Percentiles rank a stretch among this genome's conserved stretches.
These are phyloP conservation scores for Drosophila grimshawi DNA, from an alignment of 1,140 invertebrate species.

Conservation along the genomic window DNA sequence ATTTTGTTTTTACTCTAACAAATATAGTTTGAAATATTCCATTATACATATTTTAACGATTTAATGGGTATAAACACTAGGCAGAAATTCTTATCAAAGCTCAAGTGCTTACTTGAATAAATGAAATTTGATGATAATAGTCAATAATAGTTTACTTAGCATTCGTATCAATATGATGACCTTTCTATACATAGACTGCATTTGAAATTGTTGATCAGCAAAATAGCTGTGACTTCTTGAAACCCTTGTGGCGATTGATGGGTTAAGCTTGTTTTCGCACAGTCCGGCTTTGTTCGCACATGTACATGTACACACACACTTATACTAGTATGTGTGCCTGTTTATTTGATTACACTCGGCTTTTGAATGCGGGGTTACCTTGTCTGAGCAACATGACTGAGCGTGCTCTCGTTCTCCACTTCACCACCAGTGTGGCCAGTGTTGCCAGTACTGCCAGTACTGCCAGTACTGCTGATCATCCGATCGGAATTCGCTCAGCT, in stretches of 20 bases:
- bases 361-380: background rate
- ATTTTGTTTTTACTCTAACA: background rate
- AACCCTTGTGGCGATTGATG: conserved; percentile 1
- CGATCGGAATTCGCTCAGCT: conserved; percentile 15
- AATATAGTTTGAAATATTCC: background rate
- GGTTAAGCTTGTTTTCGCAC: conserved; percentile 45
- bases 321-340: background rate
- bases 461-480: background rate
- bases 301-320: conserved; percentile 5
- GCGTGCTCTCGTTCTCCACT: background rate
- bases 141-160: background rate
- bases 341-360: background rate
- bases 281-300: conserved; percentile 18
- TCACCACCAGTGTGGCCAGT: background rate
- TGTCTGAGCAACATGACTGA: background rate
- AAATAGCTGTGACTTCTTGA: background rate
- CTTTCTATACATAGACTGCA: background rate
- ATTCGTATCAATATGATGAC: background rate
- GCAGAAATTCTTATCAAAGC: no score
- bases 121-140: background rate
- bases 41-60: background rate
- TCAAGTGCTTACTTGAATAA: background rate
- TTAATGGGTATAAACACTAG: background rate
- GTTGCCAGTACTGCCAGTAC: no score
- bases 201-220: background rate